Conservation (phyloP, 2,888 invertebrate genomes). For the Dione vanillae region DNA sequence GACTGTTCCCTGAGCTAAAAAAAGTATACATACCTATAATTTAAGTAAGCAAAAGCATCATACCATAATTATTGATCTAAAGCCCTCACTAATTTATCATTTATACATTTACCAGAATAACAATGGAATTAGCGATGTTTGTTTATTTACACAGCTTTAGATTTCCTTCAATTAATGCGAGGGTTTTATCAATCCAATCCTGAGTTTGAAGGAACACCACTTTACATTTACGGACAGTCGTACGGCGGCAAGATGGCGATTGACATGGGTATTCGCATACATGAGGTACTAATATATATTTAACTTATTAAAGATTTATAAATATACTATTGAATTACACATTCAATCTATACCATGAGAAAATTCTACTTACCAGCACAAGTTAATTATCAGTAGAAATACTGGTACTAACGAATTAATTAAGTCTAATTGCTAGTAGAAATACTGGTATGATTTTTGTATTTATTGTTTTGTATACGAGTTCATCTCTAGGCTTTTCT, state of each 20-base stretch:
- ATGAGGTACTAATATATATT: constrained; percentile 69
- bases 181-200: constrained; percentile 87
- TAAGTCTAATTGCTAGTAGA: too few relatives aligned
- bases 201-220: constrained; percentile 88
- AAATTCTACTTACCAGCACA: too few relatives aligned
- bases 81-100: not conserved
- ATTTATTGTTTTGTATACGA: too few relatives aligned
- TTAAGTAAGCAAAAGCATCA: too few relatives aligned
- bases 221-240: constrained; percentile 95
- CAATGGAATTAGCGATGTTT: not conserved
- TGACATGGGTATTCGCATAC: constrained; percentile 88
- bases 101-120: not conserved
- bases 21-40: too few relatives aligned
- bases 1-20: too few relatives aligned
- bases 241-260: constrained; percentile 97
- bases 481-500: too few relatives aligned
- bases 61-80: not conserved
- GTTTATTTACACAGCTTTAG: constrained; percentile 79
- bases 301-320: constrained; percentile 6
- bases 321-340: not conserved
- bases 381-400: too few relatives aligned
- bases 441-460: too few relatives aligned
- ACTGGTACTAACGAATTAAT: too few relatives aligned
- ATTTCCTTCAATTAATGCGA: constrained; percentile 89
- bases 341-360: not conserved